Conservation (phyloP, 2,888 invertebrate species). For the Harpagoxenus sublaevis region DNA sequence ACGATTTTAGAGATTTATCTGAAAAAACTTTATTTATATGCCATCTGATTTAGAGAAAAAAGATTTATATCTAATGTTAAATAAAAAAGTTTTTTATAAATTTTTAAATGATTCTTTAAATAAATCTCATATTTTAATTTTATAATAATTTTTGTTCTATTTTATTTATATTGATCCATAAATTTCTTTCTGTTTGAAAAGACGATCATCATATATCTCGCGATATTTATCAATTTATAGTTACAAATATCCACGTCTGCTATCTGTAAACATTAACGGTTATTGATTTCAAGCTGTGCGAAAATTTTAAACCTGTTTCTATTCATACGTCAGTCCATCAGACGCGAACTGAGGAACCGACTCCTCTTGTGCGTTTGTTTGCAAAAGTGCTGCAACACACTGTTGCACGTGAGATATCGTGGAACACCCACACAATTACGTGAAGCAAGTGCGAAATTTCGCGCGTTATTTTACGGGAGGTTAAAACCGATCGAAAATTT, state of each 20-base stretch:
- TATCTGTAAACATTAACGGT: neutral
- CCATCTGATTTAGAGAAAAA: neutral
- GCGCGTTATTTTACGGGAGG: neutral
- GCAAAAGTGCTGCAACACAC: conserved; percentile 17
- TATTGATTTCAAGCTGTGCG: neutral
- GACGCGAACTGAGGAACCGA: neutral
- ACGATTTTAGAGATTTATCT: neutral
- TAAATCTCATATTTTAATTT: neutral
- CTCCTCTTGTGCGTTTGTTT: neutral
- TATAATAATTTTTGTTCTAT: neutral
- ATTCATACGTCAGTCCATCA: neutral
- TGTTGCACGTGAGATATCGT: neutral
- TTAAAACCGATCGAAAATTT: conserved; percentile 2
- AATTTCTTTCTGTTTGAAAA: neutral
- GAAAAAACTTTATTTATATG: neutral
- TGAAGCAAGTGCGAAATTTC: conserved; percentile 19
- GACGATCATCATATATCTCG: neutral
- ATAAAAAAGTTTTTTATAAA: neutral
- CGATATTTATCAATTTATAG: neutral
- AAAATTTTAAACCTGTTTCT: conserved; percentile 12
- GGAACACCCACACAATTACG: conserved; percentile 9
- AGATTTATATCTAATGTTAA: neutral
- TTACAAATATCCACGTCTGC: neutral
- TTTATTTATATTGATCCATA: neutral
- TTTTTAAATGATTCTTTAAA: neutral